Base-by-base conservation (phyloP, 2,113 vertebrate species). In the Caracal caracal region DNA sequence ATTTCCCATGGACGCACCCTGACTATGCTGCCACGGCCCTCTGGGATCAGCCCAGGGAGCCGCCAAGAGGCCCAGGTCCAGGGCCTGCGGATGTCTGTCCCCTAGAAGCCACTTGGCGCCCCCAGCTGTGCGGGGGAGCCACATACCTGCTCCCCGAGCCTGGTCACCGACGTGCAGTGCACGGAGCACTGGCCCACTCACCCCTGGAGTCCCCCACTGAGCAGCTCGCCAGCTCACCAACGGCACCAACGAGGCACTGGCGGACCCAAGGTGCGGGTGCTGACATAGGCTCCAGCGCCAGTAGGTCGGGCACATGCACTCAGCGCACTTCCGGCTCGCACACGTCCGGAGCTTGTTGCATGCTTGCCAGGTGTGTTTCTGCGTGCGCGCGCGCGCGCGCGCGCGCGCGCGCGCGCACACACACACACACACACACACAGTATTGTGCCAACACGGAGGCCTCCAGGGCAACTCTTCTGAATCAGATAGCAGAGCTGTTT, bases 381-480 rank as follows among this genome's bases (percentile, higher is more conserved):
- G 30, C n/a, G n/a, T n/a, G n/a, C n/a, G n/a, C n/a, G n/a, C n/a
- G n/a, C n/a, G n/a, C n/a, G n/a, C n/a, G 49, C 35, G 22, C 13
- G 16, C 33, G 33, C 20, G 3, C 61, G 3, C 76, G 56, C 63
- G 28, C 24, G 2, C 40, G n/a, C n/a, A 35, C 82, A 51, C 43
- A 59, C 51, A 65, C 43, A 30, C 61, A 53, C 49, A 80, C 37
- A 88, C 24, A 83, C 65, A 51, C 56, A 51, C 37, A 0, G 2
- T 22, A 7, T 53, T 66, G 47, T 93, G 86, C 66, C 96, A 94
- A n/a, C 10, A 71, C 70, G 6, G 85, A 88, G 65, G 56, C 63
- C 94, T 79, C 92, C n/a, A 30, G 68, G 95, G 96, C 40, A 24
- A 78, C 24, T 92, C 70, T 73, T 22, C 43, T 59, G 79, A 97